Conservation (phyloP, 2,888 invertebrate species). For the Drosophila fungiperda region DNA sequence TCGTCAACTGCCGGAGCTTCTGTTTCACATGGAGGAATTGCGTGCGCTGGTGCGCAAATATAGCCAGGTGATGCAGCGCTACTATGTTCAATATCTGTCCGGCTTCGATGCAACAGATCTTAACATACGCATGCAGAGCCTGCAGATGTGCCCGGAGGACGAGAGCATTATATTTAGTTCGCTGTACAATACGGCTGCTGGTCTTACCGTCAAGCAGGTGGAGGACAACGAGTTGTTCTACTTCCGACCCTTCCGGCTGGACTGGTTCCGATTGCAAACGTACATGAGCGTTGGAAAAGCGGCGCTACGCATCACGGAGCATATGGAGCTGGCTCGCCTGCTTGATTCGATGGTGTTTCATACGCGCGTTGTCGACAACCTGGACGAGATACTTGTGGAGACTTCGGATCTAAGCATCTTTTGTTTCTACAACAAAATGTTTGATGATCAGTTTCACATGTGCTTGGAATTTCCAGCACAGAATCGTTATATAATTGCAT, state of each 20-base stretch:
- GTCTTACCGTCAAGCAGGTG: slow-evolving; percentile 96
- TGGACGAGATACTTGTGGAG: slow-evolving; percentile 98
- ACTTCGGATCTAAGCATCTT: slow-evolving; percentile 99
- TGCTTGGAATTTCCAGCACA: slow-evolving; percentile 99
- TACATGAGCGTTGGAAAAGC: slow-evolving; percentile 95
- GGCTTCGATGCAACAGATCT: slow-evolving; percentile 98
- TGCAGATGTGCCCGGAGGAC: slow-evolving; percentile 95
- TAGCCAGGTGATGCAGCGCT: slow-evolving; percentile 98
- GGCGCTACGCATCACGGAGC: slow-evolving; percentile 91
- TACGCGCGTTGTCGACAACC: slow-evolving; percentile 98
- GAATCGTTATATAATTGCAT: slow-evolving; percentile 98
- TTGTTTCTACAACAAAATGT: slow-evolving; percentile 98
- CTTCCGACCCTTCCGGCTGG: slow-evolving; percentile 96
- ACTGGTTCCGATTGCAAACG: slow-evolving; percentile 99
- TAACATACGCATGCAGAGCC: slow-evolving; percentile 93
- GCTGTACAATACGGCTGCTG: slow-evolving; percentile 94
- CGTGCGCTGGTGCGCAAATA: slow-evolving; percentile 97
- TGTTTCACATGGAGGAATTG: slow-evolving; percentile 99
- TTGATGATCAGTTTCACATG: slow-evolving; percentile 99
- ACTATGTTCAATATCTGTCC: slow-evolving; percentile 98
- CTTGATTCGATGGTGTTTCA: slow-evolving; percentile 98
- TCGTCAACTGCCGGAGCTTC: slow-evolving; percentile 96
- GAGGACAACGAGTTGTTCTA: slow-evolving; percentile 98
- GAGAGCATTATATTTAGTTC: slow-evolving; percentile 97
- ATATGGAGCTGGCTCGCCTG: slow-evolving; percentile 94